Percentiles rank a stretch among this genome's conserved stretches.
phyloP scores from a whole-genome alignment of 2,113 vertebrate genomes.

The Amphilophus citrinellus region DNA sequence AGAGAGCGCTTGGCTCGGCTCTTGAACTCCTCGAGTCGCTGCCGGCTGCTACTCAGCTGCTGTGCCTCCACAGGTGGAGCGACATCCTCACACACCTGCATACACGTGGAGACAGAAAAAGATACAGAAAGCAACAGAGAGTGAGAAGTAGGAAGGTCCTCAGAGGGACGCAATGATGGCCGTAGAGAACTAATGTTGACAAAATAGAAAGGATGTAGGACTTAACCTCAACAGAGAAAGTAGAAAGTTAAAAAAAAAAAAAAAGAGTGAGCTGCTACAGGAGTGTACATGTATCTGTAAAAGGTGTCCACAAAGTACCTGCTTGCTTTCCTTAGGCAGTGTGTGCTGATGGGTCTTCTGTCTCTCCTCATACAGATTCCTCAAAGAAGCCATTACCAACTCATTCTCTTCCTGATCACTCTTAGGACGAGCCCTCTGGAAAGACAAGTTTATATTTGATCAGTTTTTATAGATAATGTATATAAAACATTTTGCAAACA shows the following conservation, averaged over 20 bases:
- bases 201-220: neutral
- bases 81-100: slow-evolving; percentile 61
- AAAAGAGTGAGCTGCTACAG: slow-evolving; percentile 4
- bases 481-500: neutral
- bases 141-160: neutral
- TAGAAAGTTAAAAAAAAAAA: neutral
- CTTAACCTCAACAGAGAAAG: neutral
- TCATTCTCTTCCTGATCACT: slow-evolving; percentile 95
- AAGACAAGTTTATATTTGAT: slow-evolving; percentile 4
- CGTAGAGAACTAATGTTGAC: neutral
- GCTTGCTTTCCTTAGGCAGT: slow-evolving; percentile 83
- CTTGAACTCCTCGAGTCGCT: slow-evolving; percentile 91
- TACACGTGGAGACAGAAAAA: neutral
- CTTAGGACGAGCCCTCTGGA: slow-evolving; percentile 90
- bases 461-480: neutral
- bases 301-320: slow-evolving; percentile 73
- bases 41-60: slow-evolving; percentile 83
- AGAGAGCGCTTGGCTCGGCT: slow-evolving; percentile 93
- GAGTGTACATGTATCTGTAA: neutral
- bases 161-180: neutral
- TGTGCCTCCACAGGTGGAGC: slow-evolving; percentile 79
- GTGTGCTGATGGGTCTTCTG: slow-evolving; percentile 89
- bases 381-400: slow-evolving; percentile 87
- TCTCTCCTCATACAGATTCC: slow-evolving; percentile 91
- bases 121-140: neutral